Evolutionary conservation across 2,113 vertebrate species (phyloP), one percentile per base, ranked within the genome.

Genomic region (Hemichromis elongatus): DNA sequence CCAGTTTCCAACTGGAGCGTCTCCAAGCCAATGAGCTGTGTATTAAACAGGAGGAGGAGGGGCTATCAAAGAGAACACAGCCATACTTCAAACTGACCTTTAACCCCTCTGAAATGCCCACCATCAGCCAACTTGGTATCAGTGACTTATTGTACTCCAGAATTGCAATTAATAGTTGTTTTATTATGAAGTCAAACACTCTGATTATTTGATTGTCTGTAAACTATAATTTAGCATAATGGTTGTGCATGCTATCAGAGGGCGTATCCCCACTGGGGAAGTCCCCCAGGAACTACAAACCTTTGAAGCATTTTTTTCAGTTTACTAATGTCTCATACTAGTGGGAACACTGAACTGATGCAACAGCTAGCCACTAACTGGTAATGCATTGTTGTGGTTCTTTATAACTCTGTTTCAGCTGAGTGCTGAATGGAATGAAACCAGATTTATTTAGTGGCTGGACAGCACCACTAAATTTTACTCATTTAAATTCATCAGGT

Each of bases 1-100:
- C 98, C 0, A 98, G 98, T 81, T 98, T 98, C 94, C 97, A 96
- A 80, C 92, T 98, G 87, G 98, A 99, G 83, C 82, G 95, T 26
- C 92, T 98, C 75, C 97, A 98, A 91, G 95, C 97, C 55, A 95
- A 96, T 19, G 95, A 95, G 2, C 30, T 26, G 9, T 97, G 95
- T 54, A 97, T 97, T 47, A 93, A 88, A 13, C 95, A 97, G 92
- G 98, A 99, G 83, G 96, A 97, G 56, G 89, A 21, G 3, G 97
- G 96, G 3, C 94, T 98, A 16, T 78, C 90, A 37, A 93, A 77
- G 59, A 95, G 97, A 56, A 95, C 56, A 0, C 96, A 97, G 40
- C 97, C 97, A 2, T 92, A 61, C 87, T 97, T 97, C 57, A 95
- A 87, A 56, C 83, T 98, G 81, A 96, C 96, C 21, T 97, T 97